Conservation (phyloP, 2,797 vertebrate genomes). For the Hoplostethus mediterraneus region DNA sequence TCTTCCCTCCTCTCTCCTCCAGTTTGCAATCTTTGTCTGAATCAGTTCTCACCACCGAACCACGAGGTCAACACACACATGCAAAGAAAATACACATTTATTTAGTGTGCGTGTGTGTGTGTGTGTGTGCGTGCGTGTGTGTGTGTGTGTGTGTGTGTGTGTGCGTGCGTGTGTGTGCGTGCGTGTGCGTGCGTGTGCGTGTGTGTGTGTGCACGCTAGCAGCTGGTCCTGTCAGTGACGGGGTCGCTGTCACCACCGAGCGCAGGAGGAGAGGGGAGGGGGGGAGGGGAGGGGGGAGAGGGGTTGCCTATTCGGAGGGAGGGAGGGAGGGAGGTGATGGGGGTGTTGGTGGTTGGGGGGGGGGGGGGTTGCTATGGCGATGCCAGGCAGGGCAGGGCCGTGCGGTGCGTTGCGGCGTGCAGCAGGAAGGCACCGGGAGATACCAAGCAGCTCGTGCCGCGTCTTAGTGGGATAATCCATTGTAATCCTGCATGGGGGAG, state of each 20-base stretch:
- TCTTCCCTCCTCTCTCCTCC: neutral
- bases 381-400: conserved; percentile 48
- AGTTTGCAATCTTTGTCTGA: no score
- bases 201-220: conserved; percentile 19
- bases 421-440: conserved; percentile 34
- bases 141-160: conserved; percentile 2
- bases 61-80: no score
- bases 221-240: conserved; percentile 33
- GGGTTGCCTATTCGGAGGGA: neutral
- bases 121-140: neutral
- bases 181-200: neutral
- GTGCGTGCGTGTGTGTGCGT: no score
- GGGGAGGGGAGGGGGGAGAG: neutral
- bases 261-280: neutral
- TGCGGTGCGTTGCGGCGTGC: neutral
- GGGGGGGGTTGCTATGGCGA: conserved; percentile 54
- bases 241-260: neutral
- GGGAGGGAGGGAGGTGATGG: neutral
- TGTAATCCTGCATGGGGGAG: conserved; percentile 83
- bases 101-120: no score
- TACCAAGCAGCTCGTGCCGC: conserved; percentile 67
- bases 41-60: no score
- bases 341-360: conserved; percentile 15
- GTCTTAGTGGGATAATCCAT: conserved; percentile 83
- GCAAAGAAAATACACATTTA: no score